Conservation (phyloP, 2,888 invertebrate genomes). For the Hyalella azteca region DNA sequence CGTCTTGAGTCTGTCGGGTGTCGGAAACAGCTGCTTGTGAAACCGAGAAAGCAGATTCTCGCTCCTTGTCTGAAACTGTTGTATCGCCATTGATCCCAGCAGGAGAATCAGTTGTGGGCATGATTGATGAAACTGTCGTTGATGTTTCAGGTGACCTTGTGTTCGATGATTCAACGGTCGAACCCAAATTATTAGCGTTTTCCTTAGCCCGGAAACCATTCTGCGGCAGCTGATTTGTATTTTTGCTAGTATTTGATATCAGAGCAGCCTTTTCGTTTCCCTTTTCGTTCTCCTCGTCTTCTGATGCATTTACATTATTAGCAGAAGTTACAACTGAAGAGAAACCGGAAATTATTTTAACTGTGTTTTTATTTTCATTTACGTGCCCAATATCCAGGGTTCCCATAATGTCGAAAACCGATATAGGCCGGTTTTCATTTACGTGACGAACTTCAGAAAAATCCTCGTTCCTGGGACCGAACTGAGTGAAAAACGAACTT, state of each 20-base stretch:
- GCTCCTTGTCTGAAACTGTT: too few relatives aligned
- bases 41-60: too few relatives aligned
- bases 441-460: constrained; percentile 9
- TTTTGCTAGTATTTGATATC: background rate
- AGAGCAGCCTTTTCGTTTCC: constrained; percentile 4
- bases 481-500: constrained; percentile 32
- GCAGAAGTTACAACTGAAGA: constrained; percentile 15
- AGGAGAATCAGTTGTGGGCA: constrained; percentile 13
- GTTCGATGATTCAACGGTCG: background rate
- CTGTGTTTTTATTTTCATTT: background rate
- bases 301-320: background rate
- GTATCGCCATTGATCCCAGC: too few relatives aligned
- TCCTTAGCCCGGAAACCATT: background rate
- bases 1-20: too few relatives aligned
- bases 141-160: background rate
- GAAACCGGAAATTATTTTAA: background rate
- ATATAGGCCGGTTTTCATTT: background rate
- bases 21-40: too few relatives aligned
- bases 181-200: background rate
- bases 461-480: background rate
- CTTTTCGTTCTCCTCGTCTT: background rate
- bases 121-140: background rate
- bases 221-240: background rate
- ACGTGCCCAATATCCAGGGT: background rate
- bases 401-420: constrained; percentile 8